Conservation (phyloP, 2,888 invertebrate genomes). For the Junonia oenone region DNA sequence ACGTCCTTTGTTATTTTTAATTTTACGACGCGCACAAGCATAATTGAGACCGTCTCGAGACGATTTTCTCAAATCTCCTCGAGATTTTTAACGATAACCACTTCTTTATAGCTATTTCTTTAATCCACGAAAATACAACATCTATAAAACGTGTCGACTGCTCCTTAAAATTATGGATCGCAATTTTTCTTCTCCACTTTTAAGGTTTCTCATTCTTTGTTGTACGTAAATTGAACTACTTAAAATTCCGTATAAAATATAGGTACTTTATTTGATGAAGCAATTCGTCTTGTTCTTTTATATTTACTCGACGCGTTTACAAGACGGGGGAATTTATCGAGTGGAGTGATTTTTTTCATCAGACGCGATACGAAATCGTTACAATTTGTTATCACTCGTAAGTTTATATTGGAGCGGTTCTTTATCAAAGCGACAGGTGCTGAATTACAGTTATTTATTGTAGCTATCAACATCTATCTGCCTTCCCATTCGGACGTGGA, state of each 20-base stretch:
- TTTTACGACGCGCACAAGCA: neutral
- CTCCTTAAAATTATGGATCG: neutral
- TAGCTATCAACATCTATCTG: slow-evolving; percentile 26
- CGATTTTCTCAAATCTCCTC: neutral
- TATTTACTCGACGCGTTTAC: slow-evolving; percentile 1
- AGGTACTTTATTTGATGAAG: neutral
- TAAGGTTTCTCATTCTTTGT: neutral
- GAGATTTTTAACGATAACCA: neutral
- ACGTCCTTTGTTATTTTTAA: neutral
- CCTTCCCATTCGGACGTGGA: slow-evolving; percentile 14
- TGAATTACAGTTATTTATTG: slow-evolving; percentile 27
- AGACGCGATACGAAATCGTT: slow-evolving; percentile 11
- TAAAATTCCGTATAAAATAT: neutral
- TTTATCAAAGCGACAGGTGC: slow-evolving; percentile 27
- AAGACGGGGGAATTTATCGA: slow-evolving; percentile 10
- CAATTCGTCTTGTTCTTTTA: neutral
- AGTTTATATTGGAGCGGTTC: slow-evolving; percentile 25
- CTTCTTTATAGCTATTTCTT: neutral
- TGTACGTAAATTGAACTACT: neutral
- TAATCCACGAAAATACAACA: neutral
- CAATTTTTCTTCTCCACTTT: neutral
- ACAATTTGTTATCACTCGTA: slow-evolving; percentile 19
- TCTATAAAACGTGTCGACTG: neutral
- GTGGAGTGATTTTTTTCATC: slow-evolving; percentile 6
- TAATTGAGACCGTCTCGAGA: neutral